Evolutionary conservation across 2,888 invertebrate genomes (phyloP).

Genomic region (Gerris lacustris): DNA sequence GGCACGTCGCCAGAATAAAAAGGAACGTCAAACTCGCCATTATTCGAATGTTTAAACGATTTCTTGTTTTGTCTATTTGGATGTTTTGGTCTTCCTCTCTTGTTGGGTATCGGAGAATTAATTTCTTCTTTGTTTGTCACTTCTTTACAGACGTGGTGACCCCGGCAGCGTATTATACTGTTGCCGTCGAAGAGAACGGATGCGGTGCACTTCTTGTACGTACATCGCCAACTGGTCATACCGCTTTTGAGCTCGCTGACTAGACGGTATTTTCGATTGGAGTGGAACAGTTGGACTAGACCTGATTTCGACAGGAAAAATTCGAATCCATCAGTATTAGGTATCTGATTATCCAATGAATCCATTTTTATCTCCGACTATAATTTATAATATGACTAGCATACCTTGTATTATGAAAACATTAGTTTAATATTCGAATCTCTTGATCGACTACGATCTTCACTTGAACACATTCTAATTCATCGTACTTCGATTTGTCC

Average conservation of each 20-base stretch:
- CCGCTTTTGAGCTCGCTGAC: neutral
- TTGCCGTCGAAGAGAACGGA: neutral
- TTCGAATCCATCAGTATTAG: neutral
- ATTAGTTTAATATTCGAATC: too few species aligned
- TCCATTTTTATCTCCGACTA: neutral
- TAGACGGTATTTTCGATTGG: neutral
- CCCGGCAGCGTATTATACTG: neutral
- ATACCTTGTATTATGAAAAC: too few species aligned
- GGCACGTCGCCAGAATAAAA: too few species aligned
- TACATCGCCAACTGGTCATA: constrained; percentile 6
- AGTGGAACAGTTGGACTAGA: neutral
- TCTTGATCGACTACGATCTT: too few species aligned
- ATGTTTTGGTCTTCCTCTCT: too few species aligned
- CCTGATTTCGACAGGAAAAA: constrained; percentile 4
- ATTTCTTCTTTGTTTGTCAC: neutral
- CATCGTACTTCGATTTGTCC: too few species aligned
- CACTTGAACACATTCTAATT: too few species aligned
- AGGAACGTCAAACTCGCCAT: too few species aligned
- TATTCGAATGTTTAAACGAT: too few species aligned
- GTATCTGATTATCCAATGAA: neutral
- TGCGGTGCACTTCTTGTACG: neutral
- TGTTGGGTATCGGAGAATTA: neutral
- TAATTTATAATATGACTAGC: too few species aligned
- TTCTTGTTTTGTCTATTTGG: too few species aligned
- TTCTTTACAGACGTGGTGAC: neutral